These are phyloP conservation scores for Bryconaethiops microstoma DNA, from an alignment of 2,797 vertebrate genomes.

Conservation along the genomic window DNA sequence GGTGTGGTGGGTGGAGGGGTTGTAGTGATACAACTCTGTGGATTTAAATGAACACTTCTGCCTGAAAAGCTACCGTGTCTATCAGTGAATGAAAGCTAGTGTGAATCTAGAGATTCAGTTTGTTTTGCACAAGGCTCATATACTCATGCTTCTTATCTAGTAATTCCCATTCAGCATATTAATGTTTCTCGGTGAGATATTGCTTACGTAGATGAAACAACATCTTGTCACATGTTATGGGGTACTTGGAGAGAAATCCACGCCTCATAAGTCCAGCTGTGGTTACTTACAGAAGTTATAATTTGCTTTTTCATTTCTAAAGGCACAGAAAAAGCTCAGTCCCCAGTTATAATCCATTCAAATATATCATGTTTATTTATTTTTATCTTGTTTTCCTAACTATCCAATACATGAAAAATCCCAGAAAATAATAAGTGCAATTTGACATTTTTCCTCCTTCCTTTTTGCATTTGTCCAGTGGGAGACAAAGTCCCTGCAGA, in stretches of 20 bases:
- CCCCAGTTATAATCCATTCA: too few species aligned
- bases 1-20: too few species aligned
- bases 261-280: not conserved
- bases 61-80: not conserved
- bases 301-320: not conserved
- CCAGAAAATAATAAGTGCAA: not conserved
- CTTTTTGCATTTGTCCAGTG: constrained; percentile 74
- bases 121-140: not conserved
- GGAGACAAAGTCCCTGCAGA: constrained; percentile 99
- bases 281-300: not conserved
- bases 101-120: not conserved
- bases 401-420: not conserved
- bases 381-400: not conserved
- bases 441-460: not conserved
- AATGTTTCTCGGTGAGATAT: not conserved
- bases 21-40: not conserved
- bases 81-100: not conserved
- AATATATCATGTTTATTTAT: not conserved
- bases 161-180: not conserved
- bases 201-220: not conserved
- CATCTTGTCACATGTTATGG: too few species aligned
- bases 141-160: too few species aligned
- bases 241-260: too few species aligned
- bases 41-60: not conserved
- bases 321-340: not conserved